Evolutionary conservation across 2,113 vertebrate species (phyloP), one percentile per base, ranked within the genome.

Genomic region (Benitochromis conjunctus): DNA sequence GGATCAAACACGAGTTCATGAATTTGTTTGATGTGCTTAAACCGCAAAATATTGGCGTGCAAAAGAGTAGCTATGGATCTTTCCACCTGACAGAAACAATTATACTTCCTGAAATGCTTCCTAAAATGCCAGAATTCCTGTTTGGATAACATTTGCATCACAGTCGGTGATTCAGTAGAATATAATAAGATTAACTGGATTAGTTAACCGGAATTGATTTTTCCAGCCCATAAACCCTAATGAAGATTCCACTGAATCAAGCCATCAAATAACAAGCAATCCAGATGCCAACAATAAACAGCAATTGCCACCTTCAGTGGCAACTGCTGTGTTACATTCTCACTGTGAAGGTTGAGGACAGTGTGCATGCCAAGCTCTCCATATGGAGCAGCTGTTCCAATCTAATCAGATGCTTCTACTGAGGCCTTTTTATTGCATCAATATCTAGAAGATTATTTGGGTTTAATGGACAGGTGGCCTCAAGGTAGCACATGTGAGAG

Each of bases 381-480:
- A 79, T 24, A 21, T 19, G 57, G 83, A 90, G 80, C 90, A 92
- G 90, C 91, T 92, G 86, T 88, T 83, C 38, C 38, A 19, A 81
- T 90, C 80, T 85, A 83, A 91, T 92, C 80, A 85, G 66, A 12
- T 62, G 16, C 34, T 74, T 82, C 87, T 43, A 62, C 84, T 58
- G n/a, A 81, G 71, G 85, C 85, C 87, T 84, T 89, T 92, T 92
- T 86, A 86, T 90, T 89, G 74, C 81, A 86, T 92, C 86, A 88
- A 85, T 85, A 88, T 87, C 64, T 2, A 78, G 64, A 79, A 83
- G 90, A 90, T 92, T 83, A 92, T 81, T 38, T 80, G 88, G 88
- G 54, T 3, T 90, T 85, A 86, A 89, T 82, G 77, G 86, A 87
- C 90, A 90, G 84, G 81, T 81, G 88, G 89, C 64, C 38, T 46